Percentiles rank a stretch among this genome's conserved stretches.
Conservation (phyloP, 2,113 vertebrate species). For the Miniopterus natalensis region DNA sequence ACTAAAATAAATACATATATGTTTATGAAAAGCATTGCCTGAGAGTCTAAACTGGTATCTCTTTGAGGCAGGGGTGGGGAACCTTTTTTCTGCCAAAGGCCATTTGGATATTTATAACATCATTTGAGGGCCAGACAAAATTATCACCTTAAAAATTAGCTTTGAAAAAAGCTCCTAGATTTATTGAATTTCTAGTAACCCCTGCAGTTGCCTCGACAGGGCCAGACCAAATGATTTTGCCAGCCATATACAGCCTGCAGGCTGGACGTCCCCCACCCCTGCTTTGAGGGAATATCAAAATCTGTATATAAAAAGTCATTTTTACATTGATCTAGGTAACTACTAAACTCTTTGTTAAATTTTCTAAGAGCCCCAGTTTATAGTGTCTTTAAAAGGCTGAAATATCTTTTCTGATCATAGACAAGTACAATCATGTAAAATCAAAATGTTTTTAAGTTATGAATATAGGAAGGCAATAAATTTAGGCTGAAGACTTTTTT, state of each 20-base stretch:
- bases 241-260: no score
- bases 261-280: no score
- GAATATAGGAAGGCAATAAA: constrained; percentile 21
- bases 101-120: no score
- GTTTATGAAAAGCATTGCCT: constrained; percentile 8
- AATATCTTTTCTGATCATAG: constrained; percentile 34
- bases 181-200: no score
- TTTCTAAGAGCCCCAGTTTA: constrained; percentile 51
- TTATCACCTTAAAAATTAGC: no score
- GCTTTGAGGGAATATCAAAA: not conserved
- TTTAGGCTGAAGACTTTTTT: not conserved
- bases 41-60: not conserved
- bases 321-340: not conserved
- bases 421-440: constrained; percentile 23
- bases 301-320: not conserved
- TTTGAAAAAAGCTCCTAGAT: no score
- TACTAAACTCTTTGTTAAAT: constrained; percentile 24
- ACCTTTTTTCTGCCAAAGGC: no score
- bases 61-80: not conserved
- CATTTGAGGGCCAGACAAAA: no score
- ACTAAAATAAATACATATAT: not conserved
- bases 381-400: constrained; percentile 37
- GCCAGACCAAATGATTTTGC: no score
- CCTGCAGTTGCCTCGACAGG: no score
- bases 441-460: constrained; percentile 20